phyloP scores from a whole-genome alignment of 2,797 vertebrate genomes.

The Sebastes steindachneri region DNA sequence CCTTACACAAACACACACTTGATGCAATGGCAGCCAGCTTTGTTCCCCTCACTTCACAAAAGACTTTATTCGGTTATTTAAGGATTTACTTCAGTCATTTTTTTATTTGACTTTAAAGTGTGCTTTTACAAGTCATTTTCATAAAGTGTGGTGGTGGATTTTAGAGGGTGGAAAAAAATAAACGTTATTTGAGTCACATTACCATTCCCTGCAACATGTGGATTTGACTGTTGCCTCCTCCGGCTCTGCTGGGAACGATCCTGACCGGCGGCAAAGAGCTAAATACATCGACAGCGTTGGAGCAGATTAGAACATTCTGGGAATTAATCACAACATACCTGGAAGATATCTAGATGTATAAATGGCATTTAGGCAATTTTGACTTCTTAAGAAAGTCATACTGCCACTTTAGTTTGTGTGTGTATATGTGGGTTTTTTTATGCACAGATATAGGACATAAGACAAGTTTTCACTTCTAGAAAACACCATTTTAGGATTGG shows the following conservation, averaged over 20 bases:
- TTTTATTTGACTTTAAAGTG: slow-evolving; percentile 16
- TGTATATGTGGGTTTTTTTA: not conserved
- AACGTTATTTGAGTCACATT: slow-evolving; percentile 31
- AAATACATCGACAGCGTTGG: slow-evolving; percentile 7
- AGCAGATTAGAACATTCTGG: slow-evolving; percentile 39
- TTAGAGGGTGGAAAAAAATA: not conserved
- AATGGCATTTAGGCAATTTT: slow-evolving; percentile 6
- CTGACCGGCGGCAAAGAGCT: slow-evolving; percentile 45
- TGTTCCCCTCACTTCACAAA: not conserved
- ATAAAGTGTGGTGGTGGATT: slow-evolving; percentile 10
- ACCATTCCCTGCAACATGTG: slow-evolving; percentile 26
- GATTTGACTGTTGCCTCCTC: slow-evolving; percentile 17
- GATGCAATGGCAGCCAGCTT: not conserved
- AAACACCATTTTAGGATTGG: not conserved
- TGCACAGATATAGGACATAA: not conserved
- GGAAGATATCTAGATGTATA: slow-evolving; percentile 13
- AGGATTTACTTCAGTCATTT: slow-evolving; percentile 19
- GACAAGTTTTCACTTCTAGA: not conserved
- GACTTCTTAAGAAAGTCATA: not conserved
- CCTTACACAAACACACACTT: not conserved
- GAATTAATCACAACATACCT: slow-evolving; percentile 48
- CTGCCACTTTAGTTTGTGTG: not conserved
- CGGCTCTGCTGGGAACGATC: slow-evolving; percentile 45
- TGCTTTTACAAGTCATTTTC: slow-evolving; percentile 20
- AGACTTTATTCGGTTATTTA: slow-evolving; percentile 28